Conservation (phyloP, 2,113 vertebrate species). For the Dissostichus mawsoni region DNA sequence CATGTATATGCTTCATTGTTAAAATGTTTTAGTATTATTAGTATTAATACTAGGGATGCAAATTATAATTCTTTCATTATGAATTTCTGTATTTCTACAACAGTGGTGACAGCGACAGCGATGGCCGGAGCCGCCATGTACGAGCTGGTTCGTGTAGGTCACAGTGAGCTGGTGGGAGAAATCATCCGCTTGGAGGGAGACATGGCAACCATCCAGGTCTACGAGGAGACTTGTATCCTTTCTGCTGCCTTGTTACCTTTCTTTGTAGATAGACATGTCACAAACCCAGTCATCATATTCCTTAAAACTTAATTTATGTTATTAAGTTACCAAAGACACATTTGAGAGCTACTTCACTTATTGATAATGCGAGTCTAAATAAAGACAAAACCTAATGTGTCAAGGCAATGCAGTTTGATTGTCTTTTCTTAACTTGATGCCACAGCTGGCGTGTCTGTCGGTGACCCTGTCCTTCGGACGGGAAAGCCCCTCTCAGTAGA, state of each 20-base stretch:
- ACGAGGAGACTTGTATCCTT: conserved; percentile 99
- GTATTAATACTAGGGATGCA: too few species aligned
- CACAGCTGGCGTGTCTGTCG: conserved; percentile 95
- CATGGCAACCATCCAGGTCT: conserved; percentile 98
- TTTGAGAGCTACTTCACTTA: not conserved
- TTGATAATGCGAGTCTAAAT: too few species aligned
- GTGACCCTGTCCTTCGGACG: conserved; percentile 98
- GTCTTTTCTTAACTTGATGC: conserved; percentile 83
- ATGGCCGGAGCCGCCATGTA: conserved; percentile 99
- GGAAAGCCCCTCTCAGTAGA: conserved; percentile 98
- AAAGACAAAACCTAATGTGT: not conserved
- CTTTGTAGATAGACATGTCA: not conserved
- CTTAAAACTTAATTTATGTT: not conserved
- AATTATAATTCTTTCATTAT: not conserved
- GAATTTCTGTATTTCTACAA: not conserved
- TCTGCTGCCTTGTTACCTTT: not conserved
- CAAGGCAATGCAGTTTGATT: not conserved
- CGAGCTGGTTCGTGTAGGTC: conserved; percentile 96
- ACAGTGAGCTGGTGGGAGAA: conserved; percentile 96
- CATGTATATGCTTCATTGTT: too few species aligned
- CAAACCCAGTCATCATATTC: not conserved
- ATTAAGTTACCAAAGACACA: not conserved
- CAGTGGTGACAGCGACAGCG: conserved; percentile 94
- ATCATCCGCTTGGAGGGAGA: conserved; percentile 97
- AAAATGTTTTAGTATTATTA: too few species aligned